Conservation (phyloP, 1,140 invertebrate genomes). For the Aphis craccivora region DNA sequence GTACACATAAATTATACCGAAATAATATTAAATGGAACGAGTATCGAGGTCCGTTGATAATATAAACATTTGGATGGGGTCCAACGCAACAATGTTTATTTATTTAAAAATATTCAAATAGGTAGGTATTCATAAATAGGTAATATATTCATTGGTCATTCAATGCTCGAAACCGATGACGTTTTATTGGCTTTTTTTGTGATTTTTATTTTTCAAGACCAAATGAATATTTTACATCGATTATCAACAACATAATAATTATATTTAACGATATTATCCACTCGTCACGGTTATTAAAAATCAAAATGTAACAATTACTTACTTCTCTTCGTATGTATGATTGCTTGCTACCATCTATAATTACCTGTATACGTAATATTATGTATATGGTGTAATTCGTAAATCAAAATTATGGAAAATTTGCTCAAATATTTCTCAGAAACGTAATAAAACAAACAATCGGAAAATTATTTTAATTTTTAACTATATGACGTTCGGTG, state of each 20-base stretch:
- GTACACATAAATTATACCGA: neutral
- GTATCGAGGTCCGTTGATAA: no score
- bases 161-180: no score
- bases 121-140: neutral
- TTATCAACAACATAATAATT: neutral
- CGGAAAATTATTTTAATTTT: neutral
- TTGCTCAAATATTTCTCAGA: neutral
- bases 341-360: neutral
- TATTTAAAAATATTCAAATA: neutral
- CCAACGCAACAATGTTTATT: neutral
- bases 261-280: no score
- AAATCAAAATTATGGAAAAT: neutral
- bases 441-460: neutral
- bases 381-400: neutral
- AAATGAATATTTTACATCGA: neutral
- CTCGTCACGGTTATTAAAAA: neutral
- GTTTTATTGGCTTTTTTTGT: neutral
- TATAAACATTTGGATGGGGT: no score
- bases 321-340: neutral
- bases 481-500: neutral
- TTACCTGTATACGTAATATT: neutral
- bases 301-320: neutral
- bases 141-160: neutral
- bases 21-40: no score
- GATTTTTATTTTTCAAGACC: neutral